Percentiles rank a stretch among this genome's conserved stretches.
These are phyloP conservation scores for Amyelois transitella DNA, from an alignment of 1,140 invertebrate species.

Conservation along the genomic window DNA sequence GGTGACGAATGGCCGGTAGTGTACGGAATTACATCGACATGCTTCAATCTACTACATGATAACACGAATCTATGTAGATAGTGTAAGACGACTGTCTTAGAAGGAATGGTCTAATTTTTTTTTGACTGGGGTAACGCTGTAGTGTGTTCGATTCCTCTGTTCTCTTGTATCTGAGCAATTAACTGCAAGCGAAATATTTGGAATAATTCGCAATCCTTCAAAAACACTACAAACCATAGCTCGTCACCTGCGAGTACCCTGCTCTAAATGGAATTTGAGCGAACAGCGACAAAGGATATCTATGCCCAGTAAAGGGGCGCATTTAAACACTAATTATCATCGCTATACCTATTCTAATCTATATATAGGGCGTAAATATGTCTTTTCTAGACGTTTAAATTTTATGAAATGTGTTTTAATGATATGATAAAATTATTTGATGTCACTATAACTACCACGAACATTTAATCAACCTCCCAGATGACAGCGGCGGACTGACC, in stretches of 20 bases:
- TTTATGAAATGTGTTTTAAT: conserved; percentile 47
- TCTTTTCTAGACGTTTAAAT: conserved; percentile 42
- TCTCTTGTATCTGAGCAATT: not conserved
- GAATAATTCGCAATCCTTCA: not conserved
- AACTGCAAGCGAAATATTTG: not conserved
- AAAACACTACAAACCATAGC: not conserved
- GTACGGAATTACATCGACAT: not conserved
- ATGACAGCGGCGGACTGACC: conserved; percentile 11
- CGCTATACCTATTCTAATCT: conserved; percentile 35
- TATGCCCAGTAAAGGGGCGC: conserved; percentile 29
- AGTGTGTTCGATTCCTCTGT: not conserved
- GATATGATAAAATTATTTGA: conserved; percentile 63
- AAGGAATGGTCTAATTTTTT: conserved; percentile 9
- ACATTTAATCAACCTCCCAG: not conserved
- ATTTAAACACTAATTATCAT: conserved; percentile 30
- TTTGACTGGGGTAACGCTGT: conserved; percentile 1
- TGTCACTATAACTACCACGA: conserved; percentile 28
- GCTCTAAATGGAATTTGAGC: conserved; percentile 3
- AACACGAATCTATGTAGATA: not conserved
- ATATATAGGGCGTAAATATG: conserved; percentile 35
- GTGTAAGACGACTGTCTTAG: not conserved
- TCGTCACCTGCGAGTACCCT: not conserved
- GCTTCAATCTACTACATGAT: not conserved
- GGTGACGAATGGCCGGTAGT: not conserved
- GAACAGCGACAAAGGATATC: conserved; percentile 14